A percentile compares a stretch with the other conserved stretches of the same genome.
Evolutionary conservation across 2,888 invertebrate species (phyloP).

Genomic region (Troilus luridus): DNA sequence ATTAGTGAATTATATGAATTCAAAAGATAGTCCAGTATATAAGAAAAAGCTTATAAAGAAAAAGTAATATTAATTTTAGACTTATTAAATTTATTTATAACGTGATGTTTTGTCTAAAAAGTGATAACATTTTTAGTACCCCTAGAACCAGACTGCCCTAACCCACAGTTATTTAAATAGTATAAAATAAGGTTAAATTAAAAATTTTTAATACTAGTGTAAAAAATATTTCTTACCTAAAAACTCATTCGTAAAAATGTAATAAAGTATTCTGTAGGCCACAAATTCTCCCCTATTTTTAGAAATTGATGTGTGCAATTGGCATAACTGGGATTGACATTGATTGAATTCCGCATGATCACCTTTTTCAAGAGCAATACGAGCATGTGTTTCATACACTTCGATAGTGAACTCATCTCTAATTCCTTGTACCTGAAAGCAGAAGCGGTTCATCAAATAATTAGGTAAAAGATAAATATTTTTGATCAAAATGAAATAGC

Average conservation of each 20-base stretch:
- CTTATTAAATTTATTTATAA: no score
- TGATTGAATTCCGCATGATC: slow-evolving; percentile 99
- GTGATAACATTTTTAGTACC: no score
- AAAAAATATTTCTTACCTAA: slow-evolving; percentile 77
- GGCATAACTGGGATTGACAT: slow-evolving; percentile 97
- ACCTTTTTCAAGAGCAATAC: slow-evolving; percentile 96
- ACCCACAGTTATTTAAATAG: background rate
- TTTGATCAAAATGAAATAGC: background rate
- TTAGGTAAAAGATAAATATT: background rate
- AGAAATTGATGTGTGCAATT: slow-evolving; percentile 84
- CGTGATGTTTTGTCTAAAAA: no score
- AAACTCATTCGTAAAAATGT: slow-evolving; percentile 97
- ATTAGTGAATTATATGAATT: no score
- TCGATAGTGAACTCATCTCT: slow-evolving; percentile 95
- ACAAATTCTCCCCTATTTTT: slow-evolving; percentile 92
- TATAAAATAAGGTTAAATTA: background rate
- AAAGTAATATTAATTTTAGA: no score
- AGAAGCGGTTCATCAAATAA: slow-evolving; percentile 39
- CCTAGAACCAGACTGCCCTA: no score
- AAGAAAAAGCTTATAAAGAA: no score
- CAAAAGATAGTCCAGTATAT: no score
- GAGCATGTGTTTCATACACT: slow-evolving; percentile 98
- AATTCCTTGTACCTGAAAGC: slow-evolving; percentile 90
- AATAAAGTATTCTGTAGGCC: slow-evolving; percentile 96
- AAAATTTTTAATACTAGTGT: background rate